Percentiles rank a stretch among this genome's conserved stretches.
Conservation (phyloP, 1,140 invertebrate species). For the Arion vulgaris region DNA sequence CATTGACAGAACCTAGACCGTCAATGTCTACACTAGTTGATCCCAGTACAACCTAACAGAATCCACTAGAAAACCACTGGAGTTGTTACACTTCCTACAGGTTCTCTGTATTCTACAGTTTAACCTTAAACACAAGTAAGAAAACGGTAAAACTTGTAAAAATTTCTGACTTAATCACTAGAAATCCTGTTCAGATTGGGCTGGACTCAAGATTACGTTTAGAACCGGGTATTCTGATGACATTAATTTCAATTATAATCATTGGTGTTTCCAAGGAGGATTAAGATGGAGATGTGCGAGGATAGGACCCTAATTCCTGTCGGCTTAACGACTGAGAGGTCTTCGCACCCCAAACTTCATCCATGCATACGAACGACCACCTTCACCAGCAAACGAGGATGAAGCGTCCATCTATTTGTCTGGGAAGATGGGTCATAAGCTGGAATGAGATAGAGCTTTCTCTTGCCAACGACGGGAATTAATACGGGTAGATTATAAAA, state of each 20-base stretch:
- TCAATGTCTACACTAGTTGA: neutral
- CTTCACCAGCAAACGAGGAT: neutral
- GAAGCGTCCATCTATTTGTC: conserved; percentile 37
- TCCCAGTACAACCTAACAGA: neutral
- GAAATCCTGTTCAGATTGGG: neutral
- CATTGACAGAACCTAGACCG: neutral
- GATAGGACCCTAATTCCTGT: conserved; percentile 12
- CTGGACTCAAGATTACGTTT: neutral
- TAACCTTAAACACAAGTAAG: conserved; percentile 10
- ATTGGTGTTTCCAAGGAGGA: conserved; percentile 18
- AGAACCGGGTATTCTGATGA: conserved; percentile 12
- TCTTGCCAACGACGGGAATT: conserved; percentile 7
- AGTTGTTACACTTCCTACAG: neutral
- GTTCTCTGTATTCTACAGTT: neutral
- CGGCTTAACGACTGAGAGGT: neutral
- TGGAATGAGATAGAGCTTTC: conserved; percentile 1
- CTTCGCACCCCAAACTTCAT: conserved; percentile 21
- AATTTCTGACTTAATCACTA: neutral
- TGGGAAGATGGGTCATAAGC: conserved; percentile 36
- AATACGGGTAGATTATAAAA: conserved; percentile 33
- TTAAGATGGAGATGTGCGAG: neutral
- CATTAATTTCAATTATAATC: conserved; percentile 51
- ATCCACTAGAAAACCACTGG: neutral
- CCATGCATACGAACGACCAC: conserved; percentile 40
- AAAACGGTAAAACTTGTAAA: neutral